Percentiles rank a stretch among this genome's conserved stretches.
Conservation (phyloP, 2,113 vertebrate genomes). For the Aspiorhynchus laticeps region DNA sequence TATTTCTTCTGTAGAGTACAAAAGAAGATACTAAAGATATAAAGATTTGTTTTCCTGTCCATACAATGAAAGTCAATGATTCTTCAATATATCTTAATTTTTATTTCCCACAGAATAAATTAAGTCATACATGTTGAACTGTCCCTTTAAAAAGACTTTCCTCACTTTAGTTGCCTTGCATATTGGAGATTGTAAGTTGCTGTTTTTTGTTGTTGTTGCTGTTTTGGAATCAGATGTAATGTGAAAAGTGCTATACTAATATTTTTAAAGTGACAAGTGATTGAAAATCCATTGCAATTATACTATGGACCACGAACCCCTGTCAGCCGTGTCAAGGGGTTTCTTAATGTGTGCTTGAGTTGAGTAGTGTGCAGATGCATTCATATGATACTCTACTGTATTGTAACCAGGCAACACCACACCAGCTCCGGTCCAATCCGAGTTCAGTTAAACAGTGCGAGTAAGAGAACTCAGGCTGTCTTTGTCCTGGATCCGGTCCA, state of each 20-base stretch:
- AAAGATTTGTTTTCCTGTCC: not conserved
- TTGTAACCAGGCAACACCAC: not conserved
- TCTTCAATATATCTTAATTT: not conserved
- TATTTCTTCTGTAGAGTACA: not conserved
- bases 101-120: not conserved
- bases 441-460: constrained; percentile 41
- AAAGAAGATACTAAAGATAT: not conserved
- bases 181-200: not conserved
- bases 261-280: not conserved
- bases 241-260: not conserved
- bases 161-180: not conserved
- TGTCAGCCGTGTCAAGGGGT: not conserved
- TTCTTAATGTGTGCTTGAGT: not conserved
- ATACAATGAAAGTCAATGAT: not conserved
- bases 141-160: not conserved
- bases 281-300: not conserved
- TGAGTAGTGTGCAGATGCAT: not conserved
- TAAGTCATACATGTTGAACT: not conserved
- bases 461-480: constrained; percentile 57
- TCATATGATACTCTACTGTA: not conserved
- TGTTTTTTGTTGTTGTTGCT: not conserved
- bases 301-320: not conserved
- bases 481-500: constrained; percentile 46
- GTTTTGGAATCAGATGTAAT: not conserved
- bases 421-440: not conserved